Base-by-base conservation (phyloP, 1,140 invertebrate genomes). In the Bemisia tabaci region DNA sequence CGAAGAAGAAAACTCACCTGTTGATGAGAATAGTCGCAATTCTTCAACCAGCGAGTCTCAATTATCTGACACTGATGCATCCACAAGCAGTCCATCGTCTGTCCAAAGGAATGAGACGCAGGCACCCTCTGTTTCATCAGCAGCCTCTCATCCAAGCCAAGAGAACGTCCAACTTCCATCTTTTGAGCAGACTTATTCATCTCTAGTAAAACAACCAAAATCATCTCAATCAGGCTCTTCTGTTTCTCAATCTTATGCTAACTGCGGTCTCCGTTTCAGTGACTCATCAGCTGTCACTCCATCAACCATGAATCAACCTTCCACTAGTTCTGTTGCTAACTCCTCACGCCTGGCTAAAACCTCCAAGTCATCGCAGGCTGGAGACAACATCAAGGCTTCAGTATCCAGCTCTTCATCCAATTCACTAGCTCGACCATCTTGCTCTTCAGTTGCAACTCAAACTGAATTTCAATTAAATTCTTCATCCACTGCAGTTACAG, bases 221-320 rank as follows among this genome's bases (percentile, higher is more conserved):
- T 33, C 48, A 58, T 21, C 25, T 9, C 11, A 39, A 21, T 25
- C 63, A 12, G 11, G 2, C 2, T 5, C 22, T n/a, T 12, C 25
- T 21, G n/a, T 24, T 11, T 26, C 63, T 12, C 22, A 9, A 62
- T 12, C 12, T 12, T 62, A 9, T 22, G 24, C 33, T 26, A 22
- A 66, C 17, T 60, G 58, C 22, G 68, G 63, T 22, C 63, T 68
- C 1, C 58, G 27, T 17, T n/a, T 26, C 66, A 17, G 60, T 70
- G 63, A 65, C 63, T 65, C 76, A 82, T 71, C 75, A 79, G 73
- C 70, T 83, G 27, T 77, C 77, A n/a, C 11, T 79, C 78, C 9
- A 79, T 82, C 74, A 75, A 79, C 68, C 77, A 80, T 65, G 80
- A 79, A 59, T 80, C 81, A 72, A 73, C n/a, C n/a, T n/a, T n/a